phyloP scores from a whole-genome alignment of 2,113 vertebrate genomes.

The Speoplatyrhinus poulsoni region DNA sequence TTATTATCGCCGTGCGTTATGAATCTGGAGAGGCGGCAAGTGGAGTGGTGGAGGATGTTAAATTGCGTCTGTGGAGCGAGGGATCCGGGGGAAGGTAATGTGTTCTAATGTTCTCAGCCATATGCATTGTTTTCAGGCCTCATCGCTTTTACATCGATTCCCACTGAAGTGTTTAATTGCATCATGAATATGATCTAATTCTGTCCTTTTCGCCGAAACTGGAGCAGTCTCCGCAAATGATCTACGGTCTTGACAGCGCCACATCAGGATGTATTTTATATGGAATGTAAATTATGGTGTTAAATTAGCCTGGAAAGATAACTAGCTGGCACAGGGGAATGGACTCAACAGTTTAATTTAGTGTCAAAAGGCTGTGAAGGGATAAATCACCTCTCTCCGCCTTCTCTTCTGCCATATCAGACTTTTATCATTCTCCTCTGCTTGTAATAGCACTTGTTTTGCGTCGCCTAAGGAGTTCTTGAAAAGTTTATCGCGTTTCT shows the following conservation, averaged over 20 bases:
- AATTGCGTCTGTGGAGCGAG: constrained; percentile 94
- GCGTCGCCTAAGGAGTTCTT: constrained; percentile 45
- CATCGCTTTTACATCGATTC: constrained; percentile 99
- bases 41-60: constrained; percentile 97
- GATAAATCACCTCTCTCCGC: constrained; percentile 77
- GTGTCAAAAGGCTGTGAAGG: constrained; percentile 82
- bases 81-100: constrained; percentile 99
- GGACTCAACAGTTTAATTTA: constrained; percentile 85
- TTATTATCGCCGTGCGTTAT: constrained; percentile 95
- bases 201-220: constrained; percentile 98
- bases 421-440: constrained; percentile 71
- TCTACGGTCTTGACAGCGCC: constrained; percentile 89
- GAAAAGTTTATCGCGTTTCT: constrained; percentile 36
- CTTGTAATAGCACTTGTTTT: constrained; percentile 68
- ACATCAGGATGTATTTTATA: constrained; percentile 87
- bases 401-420: constrained; percentile 61
- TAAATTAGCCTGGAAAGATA: constrained; percentile 86
- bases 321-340: constrained; percentile 82
- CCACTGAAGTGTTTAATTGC: constrained; percentile 99
- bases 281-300: constrained; percentile 85
- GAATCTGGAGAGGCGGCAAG: constrained; percentile 94
- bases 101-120: constrained; percentile 99
- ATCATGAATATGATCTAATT: constrained; percentile 99
- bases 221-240: constrained; percentile 97
- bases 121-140: constrained; percentile 99